A percentile compares a stretch with the other conserved stretches of the same genome.
phyloP scores from a whole-genome alignment of 2,797 vertebrate species.

The Lithobates sylvaticus region DNA sequence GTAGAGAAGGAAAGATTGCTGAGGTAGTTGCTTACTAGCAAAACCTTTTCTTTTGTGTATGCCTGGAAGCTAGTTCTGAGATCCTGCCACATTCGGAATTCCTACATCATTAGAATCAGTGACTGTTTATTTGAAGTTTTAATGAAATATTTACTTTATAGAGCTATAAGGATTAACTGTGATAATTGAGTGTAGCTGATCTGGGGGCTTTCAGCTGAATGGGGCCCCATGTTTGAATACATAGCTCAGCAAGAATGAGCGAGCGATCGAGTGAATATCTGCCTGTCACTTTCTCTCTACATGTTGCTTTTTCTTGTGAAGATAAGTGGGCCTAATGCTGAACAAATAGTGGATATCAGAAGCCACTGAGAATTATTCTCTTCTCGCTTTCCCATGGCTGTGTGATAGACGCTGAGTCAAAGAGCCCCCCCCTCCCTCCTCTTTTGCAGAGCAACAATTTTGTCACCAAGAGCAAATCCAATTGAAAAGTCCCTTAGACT shows the following conservation, averaged over 20 bases:
- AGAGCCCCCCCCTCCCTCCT: slow-evolving; percentile 72
- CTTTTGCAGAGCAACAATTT: slow-evolving; percentile 89
- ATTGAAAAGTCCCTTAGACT: slow-evolving; percentile 91
- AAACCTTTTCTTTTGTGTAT: slow-evolving; percentile 72
- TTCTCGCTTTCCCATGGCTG: slow-evolving; percentile 99
- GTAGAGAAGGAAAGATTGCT: slow-evolving; percentile 20
- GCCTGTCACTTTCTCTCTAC: slow-evolving; percentile 97
- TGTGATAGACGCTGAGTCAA: slow-evolving; percentile 91
- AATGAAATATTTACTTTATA: slow-evolving; percentile 99
- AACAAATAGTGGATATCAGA: slow-evolving; percentile 99
- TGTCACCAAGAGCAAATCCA: slow-evolving; percentile 97
- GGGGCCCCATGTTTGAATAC: slow-evolving; percentile 97
- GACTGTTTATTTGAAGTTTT: slow-evolving; percentile 99
- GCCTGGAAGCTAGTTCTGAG: slow-evolving; percentile 82
- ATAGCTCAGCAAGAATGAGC: slow-evolving; percentile 90
- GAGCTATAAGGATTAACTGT: slow-evolving; percentile 97
- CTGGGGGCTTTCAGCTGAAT: slow-evolving; percentile 81
- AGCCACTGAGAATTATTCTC: slow-evolving; percentile 99
- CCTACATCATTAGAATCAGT: slow-evolving; percentile 95
- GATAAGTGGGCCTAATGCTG: slow-evolving; percentile 99
- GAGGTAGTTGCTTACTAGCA: slow-evolving; percentile 68
- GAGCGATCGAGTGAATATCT: slow-evolving; percentile 90
- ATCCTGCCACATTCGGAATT: slow-evolving; percentile 85
- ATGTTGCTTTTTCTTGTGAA: slow-evolving; percentile 99
- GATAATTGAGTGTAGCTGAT: slow-evolving; percentile 98